Base-by-base conservation (phyloP, 1,140 invertebrate species). In the Sycobia sp. region DNA sequence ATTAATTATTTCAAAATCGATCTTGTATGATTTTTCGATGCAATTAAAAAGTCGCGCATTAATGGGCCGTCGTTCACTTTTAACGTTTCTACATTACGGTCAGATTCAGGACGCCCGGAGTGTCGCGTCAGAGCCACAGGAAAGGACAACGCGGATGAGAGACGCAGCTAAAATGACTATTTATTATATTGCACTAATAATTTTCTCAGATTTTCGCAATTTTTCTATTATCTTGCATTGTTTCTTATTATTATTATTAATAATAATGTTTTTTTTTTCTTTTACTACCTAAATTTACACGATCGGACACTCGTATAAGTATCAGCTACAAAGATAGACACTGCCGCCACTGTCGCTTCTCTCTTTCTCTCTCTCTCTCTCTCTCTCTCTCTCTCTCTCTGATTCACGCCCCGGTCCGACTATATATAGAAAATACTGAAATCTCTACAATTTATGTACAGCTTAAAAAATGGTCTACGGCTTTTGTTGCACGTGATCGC, bases 341-440 rank as follows among this genome's bases (percentile, higher is more conserved):
- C n/a, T n/a, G n/a, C n/a, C n/a, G n/a, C n/a, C n/a, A n/a, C n/a
- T n/a, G n/a, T n/a, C n/a, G n/a, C n/a, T n/a, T n/a, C n/a, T n/a
- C n/a, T n/a, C n/a, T n/a, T n/a, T n/a, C n/a, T n/a, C n/a, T n/a
- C n/a, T 56, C 27, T 29, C 39, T 16, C 22, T 36, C 22, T 32
- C 34, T 34, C 0, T 41, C n/a, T 41, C 34, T 22, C 70, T 75
- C 70, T 20, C 2, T 23, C 9, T n/a, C n/a, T 23, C 22, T 68
- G 67, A 74, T 71, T 74, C 55, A 58, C 68, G 67, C 56, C 71
- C 69, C 76, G n/a, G n/a, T n/a, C n/a, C n/a, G n/a, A n/a, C n/a
- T n/a, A n/a, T n/a, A n/a, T n/a, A n/a, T 81, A 80, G 70, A 80
- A 81, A 80, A 80, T 81, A 79, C 75, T 79, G 80, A 80, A n/a